Evolutionary conservation across 2,797 vertebrate genomes (phyloP).

Genomic region (Argentina silus): DNA sequence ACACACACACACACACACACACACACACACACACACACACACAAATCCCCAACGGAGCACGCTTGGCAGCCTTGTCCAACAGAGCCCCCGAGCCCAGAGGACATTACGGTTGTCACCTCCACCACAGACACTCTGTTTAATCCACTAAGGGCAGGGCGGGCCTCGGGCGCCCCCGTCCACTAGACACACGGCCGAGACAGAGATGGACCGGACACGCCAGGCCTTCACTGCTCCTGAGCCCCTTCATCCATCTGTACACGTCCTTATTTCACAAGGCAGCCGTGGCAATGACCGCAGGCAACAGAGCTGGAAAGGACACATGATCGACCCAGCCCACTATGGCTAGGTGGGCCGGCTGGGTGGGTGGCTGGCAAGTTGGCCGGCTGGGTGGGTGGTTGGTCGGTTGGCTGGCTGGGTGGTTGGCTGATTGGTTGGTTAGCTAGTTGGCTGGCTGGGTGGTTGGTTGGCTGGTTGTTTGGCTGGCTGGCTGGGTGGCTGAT

Average conservation of each 20-base stretch:
- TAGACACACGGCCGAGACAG: not conserved
- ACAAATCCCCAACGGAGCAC: not conserved
- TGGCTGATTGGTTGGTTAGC: not conserved
- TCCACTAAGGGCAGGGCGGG: not conserved
- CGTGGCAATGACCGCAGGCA: not conserved
- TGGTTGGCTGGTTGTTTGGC: not conserved
- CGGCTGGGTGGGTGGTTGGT: not conserved
- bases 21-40: not conserved
- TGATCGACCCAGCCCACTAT: not conserved
- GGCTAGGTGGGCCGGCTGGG: constrained; percentile 5
- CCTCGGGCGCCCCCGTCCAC: not conserved
- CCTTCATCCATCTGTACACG: not conserved
- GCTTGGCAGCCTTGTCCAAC: constrained; percentile 7
- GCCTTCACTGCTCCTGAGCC: not conserved
- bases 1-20: constrained; percentile 14
- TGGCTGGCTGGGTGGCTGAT: too few relatives aligned
- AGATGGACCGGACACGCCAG: not conserved
- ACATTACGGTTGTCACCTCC: constrained; percentile 1
- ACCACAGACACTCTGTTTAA: constrained; percentile 11
- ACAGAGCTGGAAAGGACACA: not conserved
- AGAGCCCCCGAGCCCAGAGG: constrained; percentile 12
- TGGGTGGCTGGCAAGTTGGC: not conserved
- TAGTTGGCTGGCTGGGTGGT: constrained; percentile 1
- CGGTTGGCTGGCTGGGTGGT: too few relatives aligned
- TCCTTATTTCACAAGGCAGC: too few relatives aligned